These are phyloP conservation scores for Microcebus lehilahytsara DNA, from an alignment of 2,113 vertebrate genomes.

Conservation along the genomic window DNA sequence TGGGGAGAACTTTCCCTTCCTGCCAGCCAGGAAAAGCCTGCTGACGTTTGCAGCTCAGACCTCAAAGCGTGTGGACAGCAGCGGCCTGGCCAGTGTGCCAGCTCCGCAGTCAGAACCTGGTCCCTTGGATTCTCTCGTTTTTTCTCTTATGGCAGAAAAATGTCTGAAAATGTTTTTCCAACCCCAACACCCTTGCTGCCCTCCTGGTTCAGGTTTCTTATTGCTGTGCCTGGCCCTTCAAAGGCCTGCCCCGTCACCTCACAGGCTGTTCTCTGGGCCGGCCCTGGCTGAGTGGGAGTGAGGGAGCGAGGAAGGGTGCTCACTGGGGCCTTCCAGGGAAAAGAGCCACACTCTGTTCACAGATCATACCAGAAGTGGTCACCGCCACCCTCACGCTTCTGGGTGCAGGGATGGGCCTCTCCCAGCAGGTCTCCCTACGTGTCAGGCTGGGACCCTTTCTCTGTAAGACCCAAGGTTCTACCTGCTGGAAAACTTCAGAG, in stretches of 20 bases:
- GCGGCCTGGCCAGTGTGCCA: background rate
- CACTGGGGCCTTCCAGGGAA: background rate
- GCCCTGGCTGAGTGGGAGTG: background rate
- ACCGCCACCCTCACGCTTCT: background rate
- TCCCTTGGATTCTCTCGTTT: background rate
- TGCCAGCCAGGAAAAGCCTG: slow-evolving; percentile 78
- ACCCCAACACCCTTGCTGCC: slow-evolving; percentile 12
- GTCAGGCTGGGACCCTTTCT: background rate
- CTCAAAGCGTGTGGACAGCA: slow-evolving; percentile 39
- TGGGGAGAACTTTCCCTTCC: slow-evolving; percentile 76
- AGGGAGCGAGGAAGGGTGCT: background rate
- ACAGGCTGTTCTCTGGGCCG: background rate
- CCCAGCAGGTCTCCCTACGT: background rate
- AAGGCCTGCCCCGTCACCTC: slow-evolving; percentile 38
- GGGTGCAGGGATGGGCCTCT: background rate
- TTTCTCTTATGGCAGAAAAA: slow-evolving; percentile 32
- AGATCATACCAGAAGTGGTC: background rate
- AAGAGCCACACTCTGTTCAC: slow-evolving; percentile 5
- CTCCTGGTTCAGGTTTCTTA: slow-evolving; percentile 56
- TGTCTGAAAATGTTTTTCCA: slow-evolving; percentile 62
- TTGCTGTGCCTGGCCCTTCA: slow-evolving; percentile 35
- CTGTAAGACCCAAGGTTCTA: background rate
- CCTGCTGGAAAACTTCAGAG: background rate
- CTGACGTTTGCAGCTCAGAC: slow-evolving; percentile 71
- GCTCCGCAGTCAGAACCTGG: background rate